Conservation (phyloP, 2,888 invertebrate genomes). For the Pasiphila rectangulata region DNA sequence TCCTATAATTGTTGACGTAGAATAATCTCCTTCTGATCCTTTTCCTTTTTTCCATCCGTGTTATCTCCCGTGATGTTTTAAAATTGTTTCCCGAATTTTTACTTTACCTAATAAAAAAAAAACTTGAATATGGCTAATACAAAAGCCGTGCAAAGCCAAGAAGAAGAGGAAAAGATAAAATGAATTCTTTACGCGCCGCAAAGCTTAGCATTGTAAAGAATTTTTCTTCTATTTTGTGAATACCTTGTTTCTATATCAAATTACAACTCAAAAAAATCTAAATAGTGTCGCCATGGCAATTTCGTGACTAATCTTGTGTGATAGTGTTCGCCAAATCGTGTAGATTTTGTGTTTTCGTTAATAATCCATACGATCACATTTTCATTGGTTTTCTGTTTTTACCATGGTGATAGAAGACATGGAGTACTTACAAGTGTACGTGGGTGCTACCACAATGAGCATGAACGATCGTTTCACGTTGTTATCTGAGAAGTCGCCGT, state of each 20-base stretch:
- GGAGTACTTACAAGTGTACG: slow-evolving; percentile 60
- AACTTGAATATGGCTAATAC: too few species aligned
- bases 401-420: slow-evolving; percentile 46
- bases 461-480: slow-evolving; percentile 62
- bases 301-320: not conserved
- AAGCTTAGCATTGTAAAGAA: not conserved
- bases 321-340: not conserved
- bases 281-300: slow-evolving; percentile 6
- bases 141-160: too few species aligned
- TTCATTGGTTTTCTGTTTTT: slow-evolving; percentile 3
- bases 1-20: too few species aligned
- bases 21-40: too few species aligned
- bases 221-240: not conserved
- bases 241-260: not conserved
- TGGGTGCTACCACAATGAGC: slow-evolving; percentile 67
- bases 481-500: slow-evolving; percentile 33
- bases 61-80: too few species aligned
- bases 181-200: not conserved
- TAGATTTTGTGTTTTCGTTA: slow-evolving; percentile 9
- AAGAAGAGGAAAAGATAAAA: too few species aligned
- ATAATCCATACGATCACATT: slow-evolving; percentile 9
- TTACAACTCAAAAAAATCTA: not conserved
- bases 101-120: too few species aligned
- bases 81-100: too few species aligned
- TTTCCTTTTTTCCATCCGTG: too few species aligned